These are phyloP conservation scores for Probaryconus sp. DNA, from an alignment of 1,140 invertebrate genomes.

Conservation along the genomic window DNA sequence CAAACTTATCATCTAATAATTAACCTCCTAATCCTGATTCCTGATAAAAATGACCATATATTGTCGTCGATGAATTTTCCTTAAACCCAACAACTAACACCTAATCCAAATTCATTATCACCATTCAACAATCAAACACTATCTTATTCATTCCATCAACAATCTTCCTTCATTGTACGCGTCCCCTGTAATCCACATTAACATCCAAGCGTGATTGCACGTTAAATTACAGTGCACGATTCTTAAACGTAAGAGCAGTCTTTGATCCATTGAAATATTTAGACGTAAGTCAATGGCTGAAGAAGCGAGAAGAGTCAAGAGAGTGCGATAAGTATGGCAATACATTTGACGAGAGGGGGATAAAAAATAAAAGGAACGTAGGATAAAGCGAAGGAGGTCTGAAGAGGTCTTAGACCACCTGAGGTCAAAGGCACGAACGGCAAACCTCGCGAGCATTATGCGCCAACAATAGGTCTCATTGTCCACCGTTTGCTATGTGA, in stretches of 20 bases:
- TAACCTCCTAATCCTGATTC: too few species aligned
- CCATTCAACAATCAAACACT: too few species aligned
- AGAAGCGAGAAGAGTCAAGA: conserved; percentile 21
- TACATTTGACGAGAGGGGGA: conserved; percentile 24
- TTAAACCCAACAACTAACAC: too few species aligned
- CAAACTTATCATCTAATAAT: too few species aligned
- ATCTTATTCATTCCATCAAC: too few species aligned
- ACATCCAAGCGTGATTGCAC: too few species aligned
- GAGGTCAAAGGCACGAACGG: conserved; percentile 66
- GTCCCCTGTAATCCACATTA: too few species aligned
- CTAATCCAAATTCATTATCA: too few species aligned
- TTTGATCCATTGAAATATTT: conserved; percentile 9
- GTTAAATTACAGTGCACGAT: too few species aligned
- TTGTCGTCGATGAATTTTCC: too few species aligned
- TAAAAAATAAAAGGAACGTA: background rate
- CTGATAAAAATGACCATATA: too few species aligned
- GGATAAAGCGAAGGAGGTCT: conserved; percentile 7
- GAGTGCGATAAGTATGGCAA: conserved; percentile 33
- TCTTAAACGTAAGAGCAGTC: conserved; percentile 3
- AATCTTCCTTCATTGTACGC: too few species aligned
- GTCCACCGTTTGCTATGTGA: conserved; percentile 72
- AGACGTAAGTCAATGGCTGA: conserved; percentile 14
- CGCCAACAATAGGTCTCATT: conserved; percentile 75
- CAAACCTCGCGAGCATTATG: conserved; percentile 66
- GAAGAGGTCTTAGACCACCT: conserved; percentile 61